These are phyloP conservation scores for Aphidius ervi DNA, from an alignment of 1,140 invertebrate species.

Conservation along the genomic window DNA sequence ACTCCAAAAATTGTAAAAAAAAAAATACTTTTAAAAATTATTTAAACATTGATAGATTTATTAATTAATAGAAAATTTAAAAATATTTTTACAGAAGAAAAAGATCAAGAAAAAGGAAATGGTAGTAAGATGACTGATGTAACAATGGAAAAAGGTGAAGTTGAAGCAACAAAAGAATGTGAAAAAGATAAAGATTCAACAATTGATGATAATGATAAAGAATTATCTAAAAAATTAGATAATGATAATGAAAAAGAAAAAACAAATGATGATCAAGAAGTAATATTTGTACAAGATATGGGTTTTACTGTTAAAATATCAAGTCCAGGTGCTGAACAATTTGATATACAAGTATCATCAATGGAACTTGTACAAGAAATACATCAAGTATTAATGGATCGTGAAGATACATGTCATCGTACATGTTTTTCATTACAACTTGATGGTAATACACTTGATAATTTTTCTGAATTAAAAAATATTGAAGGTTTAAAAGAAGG, in stretches of 20 bases:
- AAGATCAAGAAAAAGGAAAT: conserved; percentile 36
- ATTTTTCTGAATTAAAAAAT: conserved; percentile 96
- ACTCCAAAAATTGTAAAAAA: not conserved
- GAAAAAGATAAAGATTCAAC: conserved; percentile 44
- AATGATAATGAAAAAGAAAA: conserved; percentile 67
- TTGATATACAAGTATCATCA: conserved; percentile 94
- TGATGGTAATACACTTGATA: conserved; percentile 89
- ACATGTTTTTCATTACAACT: conserved; percentile 97
- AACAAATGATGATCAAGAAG: conserved; percentile 61
- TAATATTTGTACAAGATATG: conserved; percentile 89
- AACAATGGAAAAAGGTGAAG: conserved; percentile 52
- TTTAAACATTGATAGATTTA: not conserved
- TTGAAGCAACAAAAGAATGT: conserved; percentile 54
- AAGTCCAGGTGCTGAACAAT: conserved; percentile 81
- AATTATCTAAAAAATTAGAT: too few relatives aligned
- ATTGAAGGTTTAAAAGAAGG: conserved; percentile 94
- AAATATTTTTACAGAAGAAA: conserved; percentile 32
- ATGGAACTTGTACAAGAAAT: conserved; percentile 98
- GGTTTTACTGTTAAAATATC: conserved; percentile 90
- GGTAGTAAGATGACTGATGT: conserved; percentile 38
- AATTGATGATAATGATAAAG: conserved; percentile 29
- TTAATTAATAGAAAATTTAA: too few relatives aligned
- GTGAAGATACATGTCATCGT: conserved; percentile 95
- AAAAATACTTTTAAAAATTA: not conserved
- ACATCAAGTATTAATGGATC: conserved; percentile 94